Evolutionary conservation across 2,888 invertebrate genomes (phyloP), one percentile per base, ranked within the genome.

Genomic region (Pimpla rufipes): DNA sequence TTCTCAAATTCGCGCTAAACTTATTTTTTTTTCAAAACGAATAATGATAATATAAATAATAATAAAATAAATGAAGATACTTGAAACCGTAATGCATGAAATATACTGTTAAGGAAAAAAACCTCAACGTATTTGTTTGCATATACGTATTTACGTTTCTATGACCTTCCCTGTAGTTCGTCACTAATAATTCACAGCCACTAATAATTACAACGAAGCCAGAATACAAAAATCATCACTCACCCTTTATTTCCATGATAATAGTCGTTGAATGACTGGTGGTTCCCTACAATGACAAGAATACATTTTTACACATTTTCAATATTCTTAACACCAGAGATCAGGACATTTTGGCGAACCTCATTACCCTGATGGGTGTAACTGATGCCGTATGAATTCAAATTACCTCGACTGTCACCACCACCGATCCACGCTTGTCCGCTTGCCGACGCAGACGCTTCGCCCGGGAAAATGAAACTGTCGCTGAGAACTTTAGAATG

Each of bases 381-480:
- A 3, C 52, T 21, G 21, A 2, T 0, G 10, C 10, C 71, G 10
- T 74, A 45, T 11, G 55, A 64, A 70, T 47, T 59, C 37, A 59
- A 77, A 62, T 74, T 52, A 29, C 62, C 74, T 11, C 70, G 59
- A 13, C 40, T 18, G 10, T 52, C 52, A 62, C 52, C 77, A 0
- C 64, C 77, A 5, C 62, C 57, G 35, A 37, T 71, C 29, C 52
- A 37, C 21, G 70, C n/a, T 16, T 23, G 40, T 23, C 50, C 59
- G 21, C 21, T 62, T 8, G 71, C 47, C 16, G 23, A 35, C 10
- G 59, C 10, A 16, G 35, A 42, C 3, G 55, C 11, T 21, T 80
- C 62, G 16, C 77, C 85, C 10, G 85, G 82, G 29, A 85, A 85
- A 21, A 74, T 21, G 13, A 85, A 77, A 66, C 66, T 35, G 35